A percentile compares a stretch with the other conserved stretches of the same genome.
phyloP scores from a whole-genome alignment of 2,797 vertebrate genomes.

The Enteromius trimaculatus region DNA sequence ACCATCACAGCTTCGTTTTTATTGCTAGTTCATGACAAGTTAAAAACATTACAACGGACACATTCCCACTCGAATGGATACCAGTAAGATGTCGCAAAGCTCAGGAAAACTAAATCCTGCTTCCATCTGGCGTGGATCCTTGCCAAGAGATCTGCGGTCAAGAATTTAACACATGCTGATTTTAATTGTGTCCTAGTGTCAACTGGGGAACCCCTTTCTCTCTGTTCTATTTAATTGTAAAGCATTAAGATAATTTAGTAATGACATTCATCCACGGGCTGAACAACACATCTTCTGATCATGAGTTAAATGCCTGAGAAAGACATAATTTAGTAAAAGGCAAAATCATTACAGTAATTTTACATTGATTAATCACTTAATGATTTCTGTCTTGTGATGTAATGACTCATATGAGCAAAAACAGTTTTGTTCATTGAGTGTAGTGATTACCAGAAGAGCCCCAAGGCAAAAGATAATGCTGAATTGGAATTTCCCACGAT shows the following conservation, averaged over 20 bases:
- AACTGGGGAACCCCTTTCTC: constrained; percentile 54
- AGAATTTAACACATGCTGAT: constrained; percentile 53
- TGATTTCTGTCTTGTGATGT: constrained; percentile 33
- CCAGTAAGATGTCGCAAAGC: constrained; percentile 52
- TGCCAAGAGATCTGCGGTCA: constrained; percentile 54
- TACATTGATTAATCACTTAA: constrained; percentile 16
- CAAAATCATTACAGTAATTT: constrained; percentile 44
- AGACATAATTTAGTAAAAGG: constrained; percentile 22
- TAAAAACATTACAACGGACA: constrained; percentile 36
- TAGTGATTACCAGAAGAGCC: constrained; percentile 31
- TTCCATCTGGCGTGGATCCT: constrained; percentile 52
- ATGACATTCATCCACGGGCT: neutral
- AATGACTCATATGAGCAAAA: constrained; percentile 43
- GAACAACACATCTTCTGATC: constrained; percentile 33
- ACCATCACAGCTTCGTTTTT: constrained; percentile 22
- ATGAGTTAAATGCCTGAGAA: constrained; percentile 28
- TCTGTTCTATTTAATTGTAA: constrained; percentile 47
- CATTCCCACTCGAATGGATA: constrained; percentile 43
- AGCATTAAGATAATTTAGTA: constrained; percentile 33
- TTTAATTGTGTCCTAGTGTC: constrained; percentile 67
- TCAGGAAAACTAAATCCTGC: constrained; percentile 45
- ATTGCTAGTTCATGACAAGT: constrained; percentile 37
- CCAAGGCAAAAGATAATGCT: constrained; percentile 36
- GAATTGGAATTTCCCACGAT: constrained; percentile 33
- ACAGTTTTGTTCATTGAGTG: constrained; percentile 30